Conservation (phyloP, 2,888 invertebrate genomes). For the Drosophila buzzatii region DNA sequence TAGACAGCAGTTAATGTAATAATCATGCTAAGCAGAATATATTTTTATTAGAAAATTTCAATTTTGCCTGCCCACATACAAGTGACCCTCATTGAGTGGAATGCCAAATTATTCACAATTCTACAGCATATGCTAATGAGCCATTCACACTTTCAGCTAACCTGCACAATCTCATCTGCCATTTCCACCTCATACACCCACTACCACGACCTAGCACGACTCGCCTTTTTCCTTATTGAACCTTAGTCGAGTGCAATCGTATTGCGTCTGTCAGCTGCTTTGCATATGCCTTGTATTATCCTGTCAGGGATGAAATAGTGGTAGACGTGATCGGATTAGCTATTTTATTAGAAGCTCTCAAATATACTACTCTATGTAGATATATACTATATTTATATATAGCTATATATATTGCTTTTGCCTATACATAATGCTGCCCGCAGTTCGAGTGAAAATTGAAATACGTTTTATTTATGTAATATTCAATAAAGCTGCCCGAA, state of each 20-base stretch:
- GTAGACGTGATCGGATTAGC: constrained; percentile 78
- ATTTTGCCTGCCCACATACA: not conserved
- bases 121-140: constrained; percentile 56
- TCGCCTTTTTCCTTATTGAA: not conserved
- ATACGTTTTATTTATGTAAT: constrained; percentile 72
- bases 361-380: constrained; percentile 36
- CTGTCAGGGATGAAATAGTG: constrained; percentile 33
- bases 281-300: constrained; percentile 69
- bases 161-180: constrained; percentile 16
- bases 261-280: constrained; percentile 49
- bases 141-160: constrained; percentile 18
- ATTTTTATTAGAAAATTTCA: not conserved
- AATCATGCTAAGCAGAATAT: not conserved
- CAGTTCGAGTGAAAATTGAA: constrained; percentile 69
- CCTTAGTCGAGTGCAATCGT: constrained; percentile 25
- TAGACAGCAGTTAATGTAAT: not conserved
- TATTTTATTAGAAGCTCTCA: constrained; percentile 69
- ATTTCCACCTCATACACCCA: not conserved
- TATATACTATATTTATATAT: constrained; percentile 3
- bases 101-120: not conserved
- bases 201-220: too few species aligned
- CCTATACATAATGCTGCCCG: not conserved
- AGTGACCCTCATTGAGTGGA: not conserved
- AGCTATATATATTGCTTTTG: not conserved
- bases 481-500: constrained; percentile 60